A percentile compares a stretch with the other conserved stretches of the same genome.
Conservation (phyloP, 92 coral and sea anemone species). For the Isaurus tuberculatus region DNA sequence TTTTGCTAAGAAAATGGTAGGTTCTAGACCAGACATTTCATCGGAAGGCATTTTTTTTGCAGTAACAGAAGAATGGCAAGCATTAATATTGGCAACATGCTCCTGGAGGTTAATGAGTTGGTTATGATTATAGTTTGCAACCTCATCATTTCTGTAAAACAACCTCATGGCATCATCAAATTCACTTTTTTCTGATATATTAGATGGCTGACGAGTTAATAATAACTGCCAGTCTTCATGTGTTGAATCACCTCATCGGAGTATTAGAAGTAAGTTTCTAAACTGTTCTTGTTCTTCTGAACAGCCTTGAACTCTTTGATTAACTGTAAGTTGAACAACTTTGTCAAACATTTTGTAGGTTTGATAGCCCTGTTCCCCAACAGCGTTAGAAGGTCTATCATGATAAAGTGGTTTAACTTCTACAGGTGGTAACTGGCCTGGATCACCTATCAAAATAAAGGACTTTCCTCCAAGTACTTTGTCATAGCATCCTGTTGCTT, state of each 20-base stretch:
- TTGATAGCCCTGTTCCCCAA: conserved; percentile 53
- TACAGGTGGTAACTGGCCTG: conserved; percentile 47
- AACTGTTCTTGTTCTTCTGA: conserved; percentile 32
- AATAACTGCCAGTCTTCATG: conserved; percentile 50
- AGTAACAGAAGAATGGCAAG: conserved; percentile 24
- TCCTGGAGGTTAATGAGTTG: conserved; percentile 15
- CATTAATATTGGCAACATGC: conserved; percentile 25
- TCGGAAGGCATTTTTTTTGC: conserved; percentile 8
- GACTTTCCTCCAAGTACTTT: conserved; percentile 51
- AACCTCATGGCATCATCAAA: conserved; percentile 37
- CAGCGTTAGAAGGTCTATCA: conserved; percentile 43
- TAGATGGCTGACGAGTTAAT: conserved; percentile 58
- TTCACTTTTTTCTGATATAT: conserved; percentile 17
- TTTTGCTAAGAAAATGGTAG: conserved; percentile 18
- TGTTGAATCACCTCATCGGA: conserved; percentile 51
- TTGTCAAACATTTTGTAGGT: conserved; percentile 41
- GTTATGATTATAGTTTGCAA: conserved; percentile 19
- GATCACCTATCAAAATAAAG: conserved; percentile 13
- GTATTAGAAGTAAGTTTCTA: conserved; percentile 47
- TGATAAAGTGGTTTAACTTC: conserved; percentile 55
- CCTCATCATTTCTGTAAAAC: conserved; percentile 31
- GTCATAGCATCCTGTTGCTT: conserved; percentile 48
- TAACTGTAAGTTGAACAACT: background rate
- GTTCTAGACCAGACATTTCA: conserved; percentile 38
- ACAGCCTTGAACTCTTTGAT: conserved; percentile 58